Conservation (phyloP, 2,888 invertebrate species). For the Loripinus fragilis region DNA sequence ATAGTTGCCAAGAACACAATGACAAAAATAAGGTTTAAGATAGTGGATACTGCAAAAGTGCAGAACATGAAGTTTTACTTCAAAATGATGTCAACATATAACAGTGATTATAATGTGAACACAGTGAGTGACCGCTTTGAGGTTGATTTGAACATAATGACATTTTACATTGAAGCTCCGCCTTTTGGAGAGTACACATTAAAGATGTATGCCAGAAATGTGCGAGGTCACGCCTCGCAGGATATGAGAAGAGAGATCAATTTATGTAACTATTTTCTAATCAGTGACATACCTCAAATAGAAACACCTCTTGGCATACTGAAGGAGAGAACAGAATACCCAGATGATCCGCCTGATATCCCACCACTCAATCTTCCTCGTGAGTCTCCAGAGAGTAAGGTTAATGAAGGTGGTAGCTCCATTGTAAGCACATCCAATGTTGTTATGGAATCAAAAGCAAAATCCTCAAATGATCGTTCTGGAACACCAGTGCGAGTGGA, state of each 20-base stretch:
- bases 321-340: constrained; percentile 55
- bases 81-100: constrained; percentile 57
- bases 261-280: constrained; percentile 75
- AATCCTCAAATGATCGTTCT: constrained; percentile 30
- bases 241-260: constrained; percentile 62
- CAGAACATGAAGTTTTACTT: constrained; percentile 61
- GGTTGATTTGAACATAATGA: constrained; percentile 58
- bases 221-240: constrained; percentile 45
- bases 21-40: constrained; percentile 59
- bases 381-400: background rate
- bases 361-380: constrained; percentile 1
- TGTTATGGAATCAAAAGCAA: constrained; percentile 52
- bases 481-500: constrained; percentile 24
- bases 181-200: constrained; percentile 60
- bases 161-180: constrained; percentile 57
- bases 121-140: constrained; percentile 57
- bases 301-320: constrained; percentile 48
- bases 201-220: constrained; percentile 59
- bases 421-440: constrained; percentile 54
- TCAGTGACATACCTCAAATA: constrained; percentile 54
- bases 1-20: constrained; percentile 57
- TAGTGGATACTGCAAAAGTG: constrained; percentile 48
- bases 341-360: constrained; percentile 36
- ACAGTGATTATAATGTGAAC: constrained; percentile 58
- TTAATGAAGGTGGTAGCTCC: constrained; percentile 34